These are phyloP conservation scores for Sesamia nonagrioides DNA, from an alignment of 1,140 invertebrate genomes.

Conservation along the genomic window DNA sequence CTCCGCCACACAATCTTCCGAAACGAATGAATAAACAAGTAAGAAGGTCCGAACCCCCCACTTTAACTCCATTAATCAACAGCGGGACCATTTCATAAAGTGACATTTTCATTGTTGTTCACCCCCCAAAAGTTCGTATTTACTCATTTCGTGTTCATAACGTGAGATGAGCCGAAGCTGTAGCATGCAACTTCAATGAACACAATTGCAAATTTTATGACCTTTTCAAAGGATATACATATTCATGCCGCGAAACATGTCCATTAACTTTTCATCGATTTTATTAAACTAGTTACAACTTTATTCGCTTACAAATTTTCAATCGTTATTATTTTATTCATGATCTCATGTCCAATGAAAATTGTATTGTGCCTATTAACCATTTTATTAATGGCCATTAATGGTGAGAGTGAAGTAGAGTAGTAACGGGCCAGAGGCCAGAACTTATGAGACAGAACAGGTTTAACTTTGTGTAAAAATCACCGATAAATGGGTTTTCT, in stretches of 20 bases:
- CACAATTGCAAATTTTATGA: constrained; percentile 65
- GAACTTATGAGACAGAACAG: too few species aligned
- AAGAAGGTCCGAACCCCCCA: constrained; percentile 71
- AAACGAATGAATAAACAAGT: constrained; percentile 75
- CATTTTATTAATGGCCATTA: background rate
- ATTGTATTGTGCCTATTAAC: background rate
- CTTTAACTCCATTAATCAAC: constrained; percentile 82
- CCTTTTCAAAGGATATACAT: constrained; percentile 33
- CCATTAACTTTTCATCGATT: constrained; percentile 38
- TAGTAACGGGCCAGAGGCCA: too few species aligned
- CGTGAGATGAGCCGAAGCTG: constrained; percentile 50
- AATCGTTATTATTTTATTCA: background rate
- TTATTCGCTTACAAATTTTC: constrained; percentile 8
- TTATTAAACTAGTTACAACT: constrained; percentile 16
- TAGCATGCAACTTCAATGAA: constrained; percentile 64
- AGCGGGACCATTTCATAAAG: constrained; percentile 80
- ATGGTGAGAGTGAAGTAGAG: too few species aligned
- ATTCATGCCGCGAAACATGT: constrained; percentile 18
- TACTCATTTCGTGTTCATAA: constrained; percentile 78
- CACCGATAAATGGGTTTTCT: too few species aligned
- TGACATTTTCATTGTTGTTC: constrained; percentile 84
- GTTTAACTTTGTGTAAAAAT: too few species aligned
- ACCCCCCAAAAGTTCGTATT: constrained; percentile 74
- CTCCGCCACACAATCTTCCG: constrained; percentile 58
- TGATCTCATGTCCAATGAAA: background rate